Evolutionary conservation across 2,113 vertebrate genomes (phyloP).

Genomic region (Hyaena hyaena): DNA sequence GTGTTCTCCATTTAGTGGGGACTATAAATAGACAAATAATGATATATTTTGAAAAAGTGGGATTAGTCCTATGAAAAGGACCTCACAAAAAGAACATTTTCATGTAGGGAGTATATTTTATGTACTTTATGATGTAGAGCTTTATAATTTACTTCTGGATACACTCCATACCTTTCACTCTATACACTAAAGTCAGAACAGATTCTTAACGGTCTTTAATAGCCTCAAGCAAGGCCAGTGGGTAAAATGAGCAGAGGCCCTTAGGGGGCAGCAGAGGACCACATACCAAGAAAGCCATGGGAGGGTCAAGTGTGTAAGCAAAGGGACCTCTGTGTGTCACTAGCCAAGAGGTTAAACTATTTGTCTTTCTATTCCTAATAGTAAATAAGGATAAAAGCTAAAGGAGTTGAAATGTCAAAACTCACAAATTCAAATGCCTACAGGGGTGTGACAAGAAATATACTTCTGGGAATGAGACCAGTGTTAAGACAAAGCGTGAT

Average conservation of each 20-base stretch:
- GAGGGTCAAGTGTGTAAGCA: neutral
- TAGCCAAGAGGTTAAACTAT: neutral
- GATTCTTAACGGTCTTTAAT: neutral
- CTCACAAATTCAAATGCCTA: neutral
- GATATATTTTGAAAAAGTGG: neutral
- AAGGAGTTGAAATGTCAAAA: neutral
- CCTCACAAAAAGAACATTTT: neutral
- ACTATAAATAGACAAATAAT: neutral
- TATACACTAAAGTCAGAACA: neutral
- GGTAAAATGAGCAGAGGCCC: conserved; percentile 53
- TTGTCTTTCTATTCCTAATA: neutral
- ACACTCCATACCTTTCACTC: rapidly evolving
- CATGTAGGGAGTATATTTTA: neutral
- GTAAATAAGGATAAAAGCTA: neutral
- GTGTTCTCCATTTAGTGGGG: neutral
- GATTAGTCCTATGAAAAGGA: neutral
- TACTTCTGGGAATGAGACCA: neutral
- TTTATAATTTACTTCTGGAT: neutral
- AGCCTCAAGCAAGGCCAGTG: neutral
- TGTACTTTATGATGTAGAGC: neutral
- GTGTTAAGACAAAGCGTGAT: neutral
- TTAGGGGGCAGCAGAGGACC: conserved; percentile 73
- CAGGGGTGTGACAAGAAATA: neutral
- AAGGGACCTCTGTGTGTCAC: neutral
- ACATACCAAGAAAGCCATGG: neutral